Evolutionary conservation across 1,140 invertebrate species (phyloP).

Genomic region (Gryon sp.): DNA sequence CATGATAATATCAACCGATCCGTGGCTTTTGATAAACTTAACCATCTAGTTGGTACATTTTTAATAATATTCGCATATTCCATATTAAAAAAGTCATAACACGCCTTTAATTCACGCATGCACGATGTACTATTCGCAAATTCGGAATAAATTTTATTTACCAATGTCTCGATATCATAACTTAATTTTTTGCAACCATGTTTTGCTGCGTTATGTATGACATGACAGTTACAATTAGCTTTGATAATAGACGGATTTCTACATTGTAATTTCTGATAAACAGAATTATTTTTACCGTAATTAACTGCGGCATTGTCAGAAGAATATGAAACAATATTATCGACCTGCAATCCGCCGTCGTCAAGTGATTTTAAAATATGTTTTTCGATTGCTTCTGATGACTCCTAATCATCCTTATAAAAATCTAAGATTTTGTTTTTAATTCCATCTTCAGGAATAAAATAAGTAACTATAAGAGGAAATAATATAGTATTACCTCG

Average conservation of each 20-base stretch:
- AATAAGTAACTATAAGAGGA: constrained; percentile 31
- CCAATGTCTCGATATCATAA: background rate
- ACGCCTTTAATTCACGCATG: background rate
- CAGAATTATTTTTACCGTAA: background rate
- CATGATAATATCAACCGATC: no score
- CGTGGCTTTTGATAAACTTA: no score
- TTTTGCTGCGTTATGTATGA: constrained; percentile 8
- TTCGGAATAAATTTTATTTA: background rate
- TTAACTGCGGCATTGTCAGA: no score
- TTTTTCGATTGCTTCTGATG: constrained; percentile 26
- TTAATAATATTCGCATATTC: no score
- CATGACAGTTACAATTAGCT: constrained; percentile 5
- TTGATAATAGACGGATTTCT: background rate
- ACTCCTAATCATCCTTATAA: constrained; percentile 27
- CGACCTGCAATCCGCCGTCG: no score
- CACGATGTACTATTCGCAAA: background rate
- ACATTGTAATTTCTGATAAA: background rate
- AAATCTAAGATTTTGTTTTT: constrained; percentile 40
- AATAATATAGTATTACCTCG: constrained; percentile 39
- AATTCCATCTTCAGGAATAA: constrained; percentile 15
- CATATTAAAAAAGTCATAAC: no score
- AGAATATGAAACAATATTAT: no score
- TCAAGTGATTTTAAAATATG: no score
- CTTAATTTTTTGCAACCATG: background rate
- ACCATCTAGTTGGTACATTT: no score